Conservation (phyloP, 2,797 vertebrate species). For the Micromesistius poutassou region DNA sequence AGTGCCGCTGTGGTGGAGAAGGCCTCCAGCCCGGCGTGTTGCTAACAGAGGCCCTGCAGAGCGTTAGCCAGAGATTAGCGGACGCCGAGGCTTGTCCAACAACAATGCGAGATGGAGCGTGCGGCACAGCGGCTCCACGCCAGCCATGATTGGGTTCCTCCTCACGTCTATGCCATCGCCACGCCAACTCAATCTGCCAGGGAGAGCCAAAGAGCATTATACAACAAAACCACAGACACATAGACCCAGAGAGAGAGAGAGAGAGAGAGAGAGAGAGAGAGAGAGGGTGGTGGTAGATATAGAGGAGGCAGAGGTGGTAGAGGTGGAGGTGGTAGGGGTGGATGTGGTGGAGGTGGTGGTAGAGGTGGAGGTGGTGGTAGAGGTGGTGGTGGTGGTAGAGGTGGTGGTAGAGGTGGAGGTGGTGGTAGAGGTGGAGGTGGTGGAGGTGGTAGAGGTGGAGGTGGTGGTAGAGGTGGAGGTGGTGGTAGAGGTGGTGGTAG, state of each 20-base stretch:
- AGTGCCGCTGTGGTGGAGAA: conserved; percentile 62
- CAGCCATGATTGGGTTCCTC: conserved; percentile 35
- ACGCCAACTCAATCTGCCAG: conserved; percentile 2
- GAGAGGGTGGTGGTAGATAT: no score
- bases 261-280: not conserved
- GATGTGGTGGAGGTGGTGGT: no score
- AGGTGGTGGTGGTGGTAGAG: conserved; percentile 11
- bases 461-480: not conserved
- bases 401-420: conserved; percentile 3
- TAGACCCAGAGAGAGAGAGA: not conserved
- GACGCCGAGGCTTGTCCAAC: conserved; percentile 39
- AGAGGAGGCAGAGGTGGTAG: no score
- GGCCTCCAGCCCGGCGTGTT: conserved; percentile 45
- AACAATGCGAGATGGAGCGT: conserved; percentile 37
- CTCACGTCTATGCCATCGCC: not conserved
- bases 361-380: conserved; percentile 1
- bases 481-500: conserved; percentile 14
- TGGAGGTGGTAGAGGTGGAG: no score
- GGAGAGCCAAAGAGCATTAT: not conserved
- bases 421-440: not conserved
- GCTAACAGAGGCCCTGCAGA: conserved; percentile 42
- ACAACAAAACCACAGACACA: not conserved
- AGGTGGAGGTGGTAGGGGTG: no score
- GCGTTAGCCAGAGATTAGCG: conserved; percentile 53
- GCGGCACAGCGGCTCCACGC: conserved; percentile 26